These are phyloP conservation scores for Liasis olivaceus DNA, from an alignment of 2,797 vertebrate species.

Conservation along the genomic window DNA sequence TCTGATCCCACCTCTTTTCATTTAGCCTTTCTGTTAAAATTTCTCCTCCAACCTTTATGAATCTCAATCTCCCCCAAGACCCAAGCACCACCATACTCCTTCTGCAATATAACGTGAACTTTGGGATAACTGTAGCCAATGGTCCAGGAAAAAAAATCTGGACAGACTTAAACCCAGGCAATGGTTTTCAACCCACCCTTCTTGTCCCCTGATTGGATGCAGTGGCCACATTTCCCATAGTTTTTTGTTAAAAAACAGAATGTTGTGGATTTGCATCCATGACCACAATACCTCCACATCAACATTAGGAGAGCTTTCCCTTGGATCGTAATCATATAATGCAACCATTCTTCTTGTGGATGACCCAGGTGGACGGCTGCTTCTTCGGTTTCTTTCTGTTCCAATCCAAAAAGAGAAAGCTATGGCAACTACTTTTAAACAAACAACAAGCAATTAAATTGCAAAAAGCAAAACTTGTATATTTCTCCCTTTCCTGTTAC, in stretches of 20 bases:
- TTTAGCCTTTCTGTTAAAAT: too few species aligned
- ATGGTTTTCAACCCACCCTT: background rate
- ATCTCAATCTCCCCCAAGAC: too few species aligned
- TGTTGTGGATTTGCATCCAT: background rate
- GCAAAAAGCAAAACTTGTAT: background rate
- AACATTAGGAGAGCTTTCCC: slow-evolving; percentile 97
- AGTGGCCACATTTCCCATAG: background rate
- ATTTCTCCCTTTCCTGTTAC: background rate
- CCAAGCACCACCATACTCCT: too few species aligned
- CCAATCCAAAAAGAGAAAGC: slow-evolving; percentile 12
- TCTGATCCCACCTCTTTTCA: too few species aligned
- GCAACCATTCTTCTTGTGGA: slow-evolving; percentile 91
- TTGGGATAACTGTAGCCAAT: too few species aligned
- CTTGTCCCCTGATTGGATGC: background rate
- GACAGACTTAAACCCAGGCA: background rate
- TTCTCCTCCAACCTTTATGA: too few species aligned
- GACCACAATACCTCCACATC: slow-evolving; percentile 89
- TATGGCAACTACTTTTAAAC: background rate
- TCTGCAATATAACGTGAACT: too few species aligned
- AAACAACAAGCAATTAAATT: fast-evolving
- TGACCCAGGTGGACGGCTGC: slow-evolving; percentile 77
- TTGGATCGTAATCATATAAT: slow-evolving; percentile 93
- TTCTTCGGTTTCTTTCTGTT: slow-evolving; percentile 88
- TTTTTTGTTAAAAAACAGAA: background rate
- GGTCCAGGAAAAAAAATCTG: background rate